Evolutionary conservation across 2,888 invertebrate species (phyloP), one percentile per base, ranked within the genome.

Genomic region (Pollenia amentaria): DNA sequence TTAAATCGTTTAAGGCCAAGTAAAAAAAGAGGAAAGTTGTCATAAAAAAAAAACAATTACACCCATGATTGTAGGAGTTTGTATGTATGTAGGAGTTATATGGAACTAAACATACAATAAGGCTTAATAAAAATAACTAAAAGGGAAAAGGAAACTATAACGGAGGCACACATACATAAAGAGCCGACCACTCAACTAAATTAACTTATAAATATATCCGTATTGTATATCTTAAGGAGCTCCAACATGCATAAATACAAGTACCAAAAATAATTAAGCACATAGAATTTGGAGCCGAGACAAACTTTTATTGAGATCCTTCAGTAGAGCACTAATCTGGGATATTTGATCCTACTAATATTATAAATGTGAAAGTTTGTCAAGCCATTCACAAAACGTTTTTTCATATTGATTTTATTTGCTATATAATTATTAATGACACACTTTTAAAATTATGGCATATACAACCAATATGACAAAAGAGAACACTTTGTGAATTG

Each of bases 11-110:
- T 44, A 18, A 21, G 18, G 18, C 64, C 40, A 64, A 64, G 44
- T 62, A 12, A 64, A 18, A 44, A 16, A 64, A 12, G 21, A 44
- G 16, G 29, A 29, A 64, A 64, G 64, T 44, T 3, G 14, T 8
- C 21, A 42, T 64, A 44, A 64, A 64, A 44, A n/a, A 3, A 70
- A 57, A 72, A 72, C 55, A 72, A 72, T 72, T 55, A 69, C n/a
- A 38, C 8, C 11, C 29, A 9, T 8, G n/a, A 10, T 3, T 64
- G 64, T 44, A 21, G 11, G 53, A 11, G 18, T 44, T 62, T 2
- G 7, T 7, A 21, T 2, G 7, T 7, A 21, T 64, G 64, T 44
- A 21, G 11, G 53, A 11, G 18, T 44, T 62, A 8, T 3, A 1
- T 7, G 29, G 14, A 12, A 14, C 48, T 21, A 69, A 38, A 38